Conservation (phyloP, 2,888 invertebrate genomes). For the Altica lythri region DNA sequence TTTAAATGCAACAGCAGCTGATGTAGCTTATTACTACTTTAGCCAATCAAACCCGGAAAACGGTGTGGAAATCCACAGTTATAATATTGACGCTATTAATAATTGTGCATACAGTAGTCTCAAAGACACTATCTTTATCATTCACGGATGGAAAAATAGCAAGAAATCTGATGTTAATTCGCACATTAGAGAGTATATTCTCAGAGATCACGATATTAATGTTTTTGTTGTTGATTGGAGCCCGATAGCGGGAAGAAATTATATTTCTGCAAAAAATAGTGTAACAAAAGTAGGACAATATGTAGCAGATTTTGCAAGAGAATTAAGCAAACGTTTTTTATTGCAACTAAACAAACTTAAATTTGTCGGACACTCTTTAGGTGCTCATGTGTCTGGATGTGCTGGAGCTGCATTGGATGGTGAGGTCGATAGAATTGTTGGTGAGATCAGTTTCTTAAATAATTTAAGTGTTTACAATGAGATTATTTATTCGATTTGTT, state of each 20-base stretch:
- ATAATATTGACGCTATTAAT: constrained; percentile 18
- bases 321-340: constrained; percentile 22
- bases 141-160: constrained; percentile 49
- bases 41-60: constrained; percentile 36
- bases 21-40: constrained; percentile 44
- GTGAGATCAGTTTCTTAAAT: too few species aligned
- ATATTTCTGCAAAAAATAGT: constrained; percentile 37
- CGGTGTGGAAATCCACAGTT: constrained; percentile 27
- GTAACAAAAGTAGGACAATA: constrained; percentile 43
- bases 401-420: constrained; percentile 28
- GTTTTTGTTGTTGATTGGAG: constrained; percentile 52
- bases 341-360: constrained; percentile 27
- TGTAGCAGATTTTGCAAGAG: constrained; percentile 40
- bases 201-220: constrained; percentile 44
- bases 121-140: constrained; percentile 45
- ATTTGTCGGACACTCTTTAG: constrained; percentile 42
- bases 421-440: constrained; percentile 42
- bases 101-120: constrained; percentile 37
- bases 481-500: too few species aligned
- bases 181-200: constrained; percentile 41
- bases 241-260: constrained; percentile 30
- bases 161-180: constrained; percentile 41
- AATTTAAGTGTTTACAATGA: too few species aligned
- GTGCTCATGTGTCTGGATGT: constrained; percentile 50
- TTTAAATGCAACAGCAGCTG: constrained; percentile 27